phyloP scores from a whole-genome alignment of 2,797 vertebrate species.

The Scarus forsteni region DNA sequence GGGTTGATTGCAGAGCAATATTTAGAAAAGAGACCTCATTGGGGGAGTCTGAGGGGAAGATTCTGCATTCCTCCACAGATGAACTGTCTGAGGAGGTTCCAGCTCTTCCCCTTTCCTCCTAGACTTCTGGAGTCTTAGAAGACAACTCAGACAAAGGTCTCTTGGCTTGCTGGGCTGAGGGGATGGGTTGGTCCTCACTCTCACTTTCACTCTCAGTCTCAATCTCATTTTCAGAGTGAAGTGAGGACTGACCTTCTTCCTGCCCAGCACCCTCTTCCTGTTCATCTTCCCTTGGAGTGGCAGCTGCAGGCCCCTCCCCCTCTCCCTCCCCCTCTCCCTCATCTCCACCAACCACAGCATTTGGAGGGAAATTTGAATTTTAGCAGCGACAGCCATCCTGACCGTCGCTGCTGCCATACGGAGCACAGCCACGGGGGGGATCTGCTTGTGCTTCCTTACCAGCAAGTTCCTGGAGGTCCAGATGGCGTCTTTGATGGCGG shows the following conservation, averaged over 20 bases:
- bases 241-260: neutral
- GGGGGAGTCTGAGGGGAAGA: constrained; percentile 5
- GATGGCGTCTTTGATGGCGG: constrained; percentile 4
- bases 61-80: constrained; percentile 9
- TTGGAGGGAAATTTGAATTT: neutral
- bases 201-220: no score
- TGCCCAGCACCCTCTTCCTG: neutral
- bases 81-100: neutral
- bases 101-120: neutral
- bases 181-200: neutral
- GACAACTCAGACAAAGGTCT: constrained; percentile 1
- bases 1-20: neutral
- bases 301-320: neutral
- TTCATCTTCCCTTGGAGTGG: neutral
- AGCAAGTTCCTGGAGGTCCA: constrained; percentile 29
- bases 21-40: neutral
- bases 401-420: no score
- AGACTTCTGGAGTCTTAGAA: neutral
- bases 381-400: no score
- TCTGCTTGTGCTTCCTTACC: constrained; percentile 17
- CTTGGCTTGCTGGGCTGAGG: neutral
- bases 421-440: neutral
- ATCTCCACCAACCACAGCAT: neutral
- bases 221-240: neutral
- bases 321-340: neutral